Evolutionary conservation across 1,140 invertebrate species (phyloP).

Genomic region (Zaprionus kolodkinae): DNA sequence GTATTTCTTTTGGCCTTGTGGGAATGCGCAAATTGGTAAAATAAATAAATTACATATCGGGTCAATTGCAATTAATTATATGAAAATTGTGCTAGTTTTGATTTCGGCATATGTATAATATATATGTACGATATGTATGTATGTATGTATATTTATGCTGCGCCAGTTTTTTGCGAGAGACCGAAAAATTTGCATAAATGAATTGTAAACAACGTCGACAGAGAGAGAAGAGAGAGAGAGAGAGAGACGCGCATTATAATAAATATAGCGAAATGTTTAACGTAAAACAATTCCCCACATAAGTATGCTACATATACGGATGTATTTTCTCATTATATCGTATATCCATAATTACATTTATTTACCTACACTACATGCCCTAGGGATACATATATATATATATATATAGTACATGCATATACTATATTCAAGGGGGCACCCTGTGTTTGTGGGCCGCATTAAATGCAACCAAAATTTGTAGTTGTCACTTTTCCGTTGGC

Average conservation of each 20-base stretch:
- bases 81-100: conserved; percentile 65
- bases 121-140: no score
- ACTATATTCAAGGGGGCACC: background rate
- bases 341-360: conserved; percentile 47
- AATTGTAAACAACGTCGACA: conserved; percentile 74
- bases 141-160: conserved; percentile 45
- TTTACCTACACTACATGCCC: conserved; percentile 54
- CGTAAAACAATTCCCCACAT: conserved; percentile 53
- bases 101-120: conserved; percentile 47
- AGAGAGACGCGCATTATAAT: conserved; percentile 64
- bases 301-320: background rate
- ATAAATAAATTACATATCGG: conserved; percentile 70
- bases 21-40: conserved; percentile 31
- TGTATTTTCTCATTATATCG: background rate
- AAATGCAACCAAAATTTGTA: conserved; percentile 67
- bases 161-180: conserved; percentile 26
- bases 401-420: background rate
- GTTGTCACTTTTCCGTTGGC: conserved; percentile 61
- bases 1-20: conserved; percentile 19
- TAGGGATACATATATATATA: conserved; percentile 13
- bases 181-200: conserved; percentile 72
- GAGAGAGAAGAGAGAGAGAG: conserved; percentile 27
- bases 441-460: conserved; percentile 49
- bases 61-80: conserved; percentile 76
- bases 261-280: conserved; percentile 53